Percentiles rank a stretch among this genome's conserved stretches.
These are phyloP conservation scores for Harpegnathos saltator DNA, from an alignment of 1,140 invertebrate species.

Conservation along the genomic window DNA sequence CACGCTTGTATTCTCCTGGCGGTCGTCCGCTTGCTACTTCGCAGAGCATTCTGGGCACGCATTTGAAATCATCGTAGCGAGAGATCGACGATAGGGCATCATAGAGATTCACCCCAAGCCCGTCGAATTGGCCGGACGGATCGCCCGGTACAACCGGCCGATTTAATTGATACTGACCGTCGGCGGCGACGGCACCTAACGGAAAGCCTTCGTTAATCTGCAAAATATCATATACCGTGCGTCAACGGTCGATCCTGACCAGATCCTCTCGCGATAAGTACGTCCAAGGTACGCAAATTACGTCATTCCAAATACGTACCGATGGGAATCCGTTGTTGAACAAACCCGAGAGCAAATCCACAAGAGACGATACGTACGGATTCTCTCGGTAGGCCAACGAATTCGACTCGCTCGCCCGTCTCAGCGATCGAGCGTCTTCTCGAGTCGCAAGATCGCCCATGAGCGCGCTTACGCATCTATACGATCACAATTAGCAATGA, in stretches of 20 bases:
- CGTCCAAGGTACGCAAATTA: neutral
- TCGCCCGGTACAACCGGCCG: neutral
- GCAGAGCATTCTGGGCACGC: constrained; percentile 91
- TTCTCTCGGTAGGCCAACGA: constrained; percentile 37
- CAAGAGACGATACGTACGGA: constrained; percentile 25
- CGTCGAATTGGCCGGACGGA: constrained; percentile 19
- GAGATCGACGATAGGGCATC: constrained; percentile 90
- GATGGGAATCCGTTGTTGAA: constrained; percentile 12
- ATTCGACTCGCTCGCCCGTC: constrained; percentile 3
- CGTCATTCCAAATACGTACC: constrained; percentile 38
- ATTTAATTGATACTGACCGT: constrained; percentile 59
- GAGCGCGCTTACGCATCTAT: constrained; percentile 75
- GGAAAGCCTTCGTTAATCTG: constrained; percentile 3
- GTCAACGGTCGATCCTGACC: neutral
- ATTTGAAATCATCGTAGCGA: constrained; percentile 91
- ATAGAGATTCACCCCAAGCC: constrained; percentile 80
- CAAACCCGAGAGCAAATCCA: constrained; percentile 45
- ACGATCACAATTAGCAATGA: constrained; percentile 21
- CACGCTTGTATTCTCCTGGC: constrained; percentile 78
- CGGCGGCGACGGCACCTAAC: constrained; percentile 6
- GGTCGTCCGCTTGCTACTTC: constrained; percentile 90
- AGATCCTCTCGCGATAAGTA: neutral
- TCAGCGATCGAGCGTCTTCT: neutral
- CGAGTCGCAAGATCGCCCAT: constrained; percentile 39
- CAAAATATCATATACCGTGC: neutral